These are phyloP conservation scores for Asarcornis scutulata DNA, from an alignment of 2,113 vertebrate species.

Conservation along the genomic window DNA sequence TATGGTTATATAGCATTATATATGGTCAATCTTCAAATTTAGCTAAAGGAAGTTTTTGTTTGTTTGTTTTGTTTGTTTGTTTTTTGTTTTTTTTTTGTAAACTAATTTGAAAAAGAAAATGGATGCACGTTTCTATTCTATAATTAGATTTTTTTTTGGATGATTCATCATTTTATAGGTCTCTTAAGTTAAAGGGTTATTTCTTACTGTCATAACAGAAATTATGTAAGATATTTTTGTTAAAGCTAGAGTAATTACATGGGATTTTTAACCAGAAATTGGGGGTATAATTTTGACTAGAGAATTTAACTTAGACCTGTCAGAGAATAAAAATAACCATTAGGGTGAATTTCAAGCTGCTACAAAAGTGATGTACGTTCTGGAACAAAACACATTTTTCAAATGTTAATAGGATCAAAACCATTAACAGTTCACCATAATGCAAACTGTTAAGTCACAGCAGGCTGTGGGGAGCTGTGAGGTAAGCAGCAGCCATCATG, in stretches of 20 bases:
- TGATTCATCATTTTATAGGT: neutral
- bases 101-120: neutral
- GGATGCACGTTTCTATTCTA: neutral
- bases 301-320: neutral
- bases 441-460: neutral
- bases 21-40: neutral
- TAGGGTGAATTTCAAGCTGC: neutral
- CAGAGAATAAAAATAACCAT: neutral
- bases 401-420: neutral
- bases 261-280: neutral
- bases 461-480: neutral
- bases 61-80: neutral
- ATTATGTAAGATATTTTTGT: neutral
- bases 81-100: neutral
- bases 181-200: neutral
- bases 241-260: neutral
- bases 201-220: neutral
- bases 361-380: neutral
- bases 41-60: neutral
- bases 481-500: neutral
- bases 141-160: neutral
- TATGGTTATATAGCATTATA: neutral
- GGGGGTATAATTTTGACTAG: neutral
- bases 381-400: neutral
- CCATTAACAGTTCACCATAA: neutral